phyloP scores from a whole-genome alignment of 2,113 vertebrate genomes.

The Chaetops frenatus region DNA sequence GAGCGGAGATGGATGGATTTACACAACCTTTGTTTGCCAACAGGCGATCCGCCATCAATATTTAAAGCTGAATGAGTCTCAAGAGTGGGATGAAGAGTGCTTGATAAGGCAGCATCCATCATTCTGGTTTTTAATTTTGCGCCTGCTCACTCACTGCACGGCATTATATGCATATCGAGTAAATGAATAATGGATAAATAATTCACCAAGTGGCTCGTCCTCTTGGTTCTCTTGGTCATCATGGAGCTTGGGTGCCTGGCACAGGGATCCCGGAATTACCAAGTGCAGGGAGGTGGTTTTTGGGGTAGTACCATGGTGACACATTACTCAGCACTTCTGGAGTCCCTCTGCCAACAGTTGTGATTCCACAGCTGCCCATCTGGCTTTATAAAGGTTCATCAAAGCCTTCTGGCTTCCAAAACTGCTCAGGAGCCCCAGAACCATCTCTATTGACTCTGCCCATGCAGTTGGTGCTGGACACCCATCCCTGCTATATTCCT shows the following conservation, averaged over 20 bases:
- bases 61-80: constrained; percentile 44
- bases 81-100: constrained; percentile 38
- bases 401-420: not conserved
- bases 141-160: not conserved
- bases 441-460: not conserved
- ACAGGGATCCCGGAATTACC: not conserved
- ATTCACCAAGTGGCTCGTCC: not conserved
- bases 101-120: constrained; percentile 37
- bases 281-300: not conserved
- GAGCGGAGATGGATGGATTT: not conserved
- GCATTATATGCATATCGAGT: not conserved
- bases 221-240: not conserved
- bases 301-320: rapidly evolving
- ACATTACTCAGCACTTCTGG: not conserved
- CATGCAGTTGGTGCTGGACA: not conserved
- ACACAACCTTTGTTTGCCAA: constrained; percentile 12
- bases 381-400: not conserved
- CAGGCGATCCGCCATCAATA: constrained; percentile 1
- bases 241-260: not conserved
- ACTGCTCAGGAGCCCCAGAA: not conserved
- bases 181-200: constrained; percentile 37
- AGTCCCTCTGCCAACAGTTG: not conserved
- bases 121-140: constrained; percentile 31
- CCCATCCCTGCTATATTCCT: not conserved
- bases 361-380: not conserved